Evolutionary conservation across 2,797 vertebrate species (phyloP), one percentile per base, ranked within the genome.

Genomic region (Pangasius larnaudii): DNA sequence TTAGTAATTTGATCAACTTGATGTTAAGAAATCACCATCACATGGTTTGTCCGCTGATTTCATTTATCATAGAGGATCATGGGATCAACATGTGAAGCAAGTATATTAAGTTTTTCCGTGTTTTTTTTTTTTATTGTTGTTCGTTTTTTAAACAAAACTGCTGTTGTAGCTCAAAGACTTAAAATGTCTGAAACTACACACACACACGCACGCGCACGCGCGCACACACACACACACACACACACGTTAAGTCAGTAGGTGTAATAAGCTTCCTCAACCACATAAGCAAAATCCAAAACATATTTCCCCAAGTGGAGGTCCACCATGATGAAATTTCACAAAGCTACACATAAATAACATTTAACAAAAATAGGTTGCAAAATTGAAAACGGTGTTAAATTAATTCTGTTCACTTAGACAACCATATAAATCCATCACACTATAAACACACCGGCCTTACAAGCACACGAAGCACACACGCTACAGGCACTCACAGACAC

Each of bases 291-390:
- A 83, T 84, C 53, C 79, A 39, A 42, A 75, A 53, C 80, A 33
- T 33, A 61, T 36, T 24, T 46, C 30, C 30, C 74, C 51, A 63
- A 84, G 79, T 71, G 51, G 53, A 86, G 46, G 39, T 72, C 79
- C 7, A 4, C 36, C 51, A 69, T 59, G 61, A 85, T 85, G 22
- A 88, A 78, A 84, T 86, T 53, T 39, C 58, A 77, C 53, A 85
- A 90, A 91, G 78, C 61, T 69, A 88, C 77, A 91, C 86, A 89
- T 79, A 90, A 90, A 88, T 81, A 90, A 89, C 22, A 81, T 33
- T 16, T 33, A 77, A 88, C 63, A 89, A 91, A 89, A 88, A 58
- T 67, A 84, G 82, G 69, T 80, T 85, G 65, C 53, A 82, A 86
- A 90, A 89, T 6, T 77, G 87, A 88, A 84, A 77, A 65, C 19